These are phyloP conservation scores for Lepidurus packardi DNA, from an alignment of 1,140 invertebrate species.

Conservation along the genomic window DNA sequence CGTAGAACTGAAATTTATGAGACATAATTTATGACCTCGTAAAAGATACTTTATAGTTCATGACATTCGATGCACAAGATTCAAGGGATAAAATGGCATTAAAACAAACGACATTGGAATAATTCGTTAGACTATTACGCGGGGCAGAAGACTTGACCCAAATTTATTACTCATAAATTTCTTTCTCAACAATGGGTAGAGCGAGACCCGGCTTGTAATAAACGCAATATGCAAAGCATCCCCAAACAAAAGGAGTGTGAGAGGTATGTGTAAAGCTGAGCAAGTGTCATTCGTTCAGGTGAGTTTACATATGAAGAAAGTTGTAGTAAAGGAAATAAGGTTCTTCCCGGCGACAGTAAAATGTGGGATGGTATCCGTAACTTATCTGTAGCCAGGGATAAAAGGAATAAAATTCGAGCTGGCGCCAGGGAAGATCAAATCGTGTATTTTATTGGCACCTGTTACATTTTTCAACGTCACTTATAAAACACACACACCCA, in stretches of 20 bases:
- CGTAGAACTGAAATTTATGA: no score
- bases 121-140: no score
- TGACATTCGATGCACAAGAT: no score
- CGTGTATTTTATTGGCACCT: conserved; percentile 21
- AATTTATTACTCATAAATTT: neutral
- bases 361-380: neutral
- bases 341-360: neutral
- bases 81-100: no score
- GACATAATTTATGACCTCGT: no score
- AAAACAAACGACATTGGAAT: no score
- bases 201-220: neutral
- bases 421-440: conserved; percentile 6
- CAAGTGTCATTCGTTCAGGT: neutral
- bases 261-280: neutral
- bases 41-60: no score
- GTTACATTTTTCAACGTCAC: conserved; percentile 2
- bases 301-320: neutral
- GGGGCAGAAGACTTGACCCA: no score
- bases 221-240: conserved; percentile 5
- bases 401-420: neutral
- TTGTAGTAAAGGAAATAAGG: neutral
- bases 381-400: neutral
- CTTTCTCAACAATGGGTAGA: neutral
- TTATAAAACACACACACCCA: neutral
- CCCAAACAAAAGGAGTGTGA: neutral